Base-by-base conservation (phyloP, 2,113 vertebrate genomes). In the Pygoscelis antarcticus region DNA sequence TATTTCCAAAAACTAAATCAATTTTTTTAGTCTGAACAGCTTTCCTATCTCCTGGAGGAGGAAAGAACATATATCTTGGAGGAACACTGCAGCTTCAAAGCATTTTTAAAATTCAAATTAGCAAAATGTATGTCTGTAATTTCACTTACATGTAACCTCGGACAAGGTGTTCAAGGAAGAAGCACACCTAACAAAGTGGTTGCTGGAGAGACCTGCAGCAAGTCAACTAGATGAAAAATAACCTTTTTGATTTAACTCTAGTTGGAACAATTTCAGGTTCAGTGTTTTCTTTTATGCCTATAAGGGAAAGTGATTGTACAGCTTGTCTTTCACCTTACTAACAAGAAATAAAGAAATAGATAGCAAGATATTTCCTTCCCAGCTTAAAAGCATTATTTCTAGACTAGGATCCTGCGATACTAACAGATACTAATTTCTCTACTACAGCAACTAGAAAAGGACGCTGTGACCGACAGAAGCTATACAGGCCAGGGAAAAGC, bases 171-270 rank as follows among this genome's bases (percentile, higher is more conserved):
- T 76, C 26, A 49, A 27, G 40, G 42, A 34, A 71, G 25, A 21
- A 52, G 1, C 26, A 36, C 18, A 44, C 1, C 2, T 2, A 11
- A 38, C 25, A 10, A 36, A 21, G 16, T 5, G 1, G 7, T 2
- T 40, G 38, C 26, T 60, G 44, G 9, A 38, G 32, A 47, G 4
- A 83, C 29, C 16, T 81, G 18, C 22, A 89, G 11, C 22, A 32
- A 60, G 16, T 30, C 49, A 69, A 9, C 4, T 27, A 12, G 16
- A 40, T 27, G 16, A 40, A 86, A 89, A 36, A 4, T 0, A 20
- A 16, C 4, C 10, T 20, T 93, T 64, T 72, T 51, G 17, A 29
- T 76, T 60, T 42, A 74, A 26, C 3, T 11, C 2, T 54, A 40
- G 7, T 34, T 44, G 14, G 65, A 78, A 42, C 9, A 17, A 5